Evolutionary conservation across 2,113 vertebrate genomes (phyloP).

Genomic region (Clinocottus analis): DNA sequence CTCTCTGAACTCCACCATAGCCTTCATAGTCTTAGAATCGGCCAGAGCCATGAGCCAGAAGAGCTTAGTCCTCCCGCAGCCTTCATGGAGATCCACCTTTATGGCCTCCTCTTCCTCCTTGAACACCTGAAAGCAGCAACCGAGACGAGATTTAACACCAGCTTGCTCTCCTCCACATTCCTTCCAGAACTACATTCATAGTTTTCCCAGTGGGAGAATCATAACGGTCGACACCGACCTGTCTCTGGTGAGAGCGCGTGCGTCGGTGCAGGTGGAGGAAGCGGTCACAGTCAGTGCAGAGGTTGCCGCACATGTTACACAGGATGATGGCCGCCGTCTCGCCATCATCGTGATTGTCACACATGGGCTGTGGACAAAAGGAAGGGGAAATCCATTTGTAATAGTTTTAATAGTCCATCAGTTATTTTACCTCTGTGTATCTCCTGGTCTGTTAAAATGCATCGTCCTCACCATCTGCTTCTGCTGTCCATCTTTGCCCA

Average conservation of each 20-base stretch:
- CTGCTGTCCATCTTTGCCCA: conserved; percentile 98
- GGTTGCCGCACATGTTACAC: conserved; percentile 95
- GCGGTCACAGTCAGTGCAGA: conserved; percentile 97
- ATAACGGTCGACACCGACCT: conserved; percentile 78
- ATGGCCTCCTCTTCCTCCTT: conserved; percentile 99
- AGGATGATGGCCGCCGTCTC: conserved; percentile 98
- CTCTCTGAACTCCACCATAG: conserved; percentile 99
- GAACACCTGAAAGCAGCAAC: conserved; percentile 88
- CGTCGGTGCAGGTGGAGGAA: conserved; percentile 98
- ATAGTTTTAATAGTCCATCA: neutral
- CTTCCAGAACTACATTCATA: neutral
- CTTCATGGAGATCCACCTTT: conserved; percentile 98
- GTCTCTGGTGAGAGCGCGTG: conserved; percentile 98
- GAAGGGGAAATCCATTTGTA: neutral
- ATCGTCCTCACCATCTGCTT: conserved; percentile 93
- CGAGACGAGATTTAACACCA: neutral
- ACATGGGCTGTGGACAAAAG: conserved; percentile 90
- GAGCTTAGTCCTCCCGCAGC: conserved; percentile 97
- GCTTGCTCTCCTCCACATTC: neutral
- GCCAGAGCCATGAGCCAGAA: conserved; percentile 99
- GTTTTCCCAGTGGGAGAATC: neutral
- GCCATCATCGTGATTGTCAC: conserved; percentile 98
- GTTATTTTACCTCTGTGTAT: neutral
- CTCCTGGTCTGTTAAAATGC: neutral
- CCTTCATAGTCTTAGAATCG: conserved; percentile 99